A percentile compares a stretch with the other conserved stretches of the same genome.
Conservation (phyloP, 2,113 vertebrate species). For the Lepus americanus region DNA sequence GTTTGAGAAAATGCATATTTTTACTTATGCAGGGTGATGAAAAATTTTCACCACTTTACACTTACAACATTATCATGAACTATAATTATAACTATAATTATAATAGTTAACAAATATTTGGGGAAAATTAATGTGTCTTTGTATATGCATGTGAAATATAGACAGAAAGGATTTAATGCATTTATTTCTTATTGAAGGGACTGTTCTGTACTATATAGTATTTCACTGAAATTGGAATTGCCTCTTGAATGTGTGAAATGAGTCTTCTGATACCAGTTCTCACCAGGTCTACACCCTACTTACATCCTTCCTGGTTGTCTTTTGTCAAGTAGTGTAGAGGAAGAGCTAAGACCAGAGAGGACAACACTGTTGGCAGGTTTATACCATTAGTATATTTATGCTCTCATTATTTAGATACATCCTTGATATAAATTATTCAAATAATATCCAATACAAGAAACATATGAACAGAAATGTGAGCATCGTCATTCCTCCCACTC, state of each 20-base stretch:
- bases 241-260: not conserved
- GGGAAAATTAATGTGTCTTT: conserved; percentile 3
- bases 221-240: not conserved
- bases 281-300: not conserved
- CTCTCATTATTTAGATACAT: not conserved
- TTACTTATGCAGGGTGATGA: conserved; percentile 4
- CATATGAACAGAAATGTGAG: not conserved
- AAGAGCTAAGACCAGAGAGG: not conserved
- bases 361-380: not conserved
- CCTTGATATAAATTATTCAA: not conserved
- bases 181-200: not conserved
- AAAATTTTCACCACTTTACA: conserved; percentile 13
- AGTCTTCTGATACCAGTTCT: not conserved
- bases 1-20: conserved; percentile 59
- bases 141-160: not conserved
- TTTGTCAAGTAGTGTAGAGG: not conserved
- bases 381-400: not conserved
- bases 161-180: not conserved
- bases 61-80: conserved; percentile 50
- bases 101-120: not conserved
- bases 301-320: not conserved
- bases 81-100: not conserved
- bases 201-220: not conserved
- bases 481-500: not conserved
- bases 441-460: not conserved